Conservation (phyloP, 2,113 vertebrate species). For the Peromyscus maniculatus region DNA sequence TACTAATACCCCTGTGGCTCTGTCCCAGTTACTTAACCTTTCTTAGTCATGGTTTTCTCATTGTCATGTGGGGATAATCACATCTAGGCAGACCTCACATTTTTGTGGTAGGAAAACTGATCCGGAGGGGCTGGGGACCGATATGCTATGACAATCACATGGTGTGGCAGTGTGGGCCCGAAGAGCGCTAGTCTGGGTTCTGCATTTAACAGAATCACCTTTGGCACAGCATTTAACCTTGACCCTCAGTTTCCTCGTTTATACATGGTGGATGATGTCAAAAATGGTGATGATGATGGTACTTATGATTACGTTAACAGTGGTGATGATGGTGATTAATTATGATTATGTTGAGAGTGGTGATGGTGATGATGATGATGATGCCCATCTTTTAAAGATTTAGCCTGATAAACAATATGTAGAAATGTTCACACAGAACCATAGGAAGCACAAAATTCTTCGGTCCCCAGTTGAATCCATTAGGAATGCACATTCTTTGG, state of each 20-base stretch:
- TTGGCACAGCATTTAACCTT: not conserved
- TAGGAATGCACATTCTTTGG: not conserved
- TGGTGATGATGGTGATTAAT: too few relatives aligned
- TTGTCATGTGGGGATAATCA: constrained; percentile 48
- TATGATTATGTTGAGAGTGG: not conserved
- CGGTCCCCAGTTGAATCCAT: not conserved
- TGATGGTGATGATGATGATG: not conserved
- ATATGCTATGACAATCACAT: not conserved
- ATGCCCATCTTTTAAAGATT: not conserved
- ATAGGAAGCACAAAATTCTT: not conserved
- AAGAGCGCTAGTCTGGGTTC: too few relatives aligned
- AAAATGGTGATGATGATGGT: not conserved
- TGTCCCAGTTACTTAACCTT: constrained; percentile 54
- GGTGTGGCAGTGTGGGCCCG: accelerated
- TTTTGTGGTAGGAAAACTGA: constrained; percentile 32
- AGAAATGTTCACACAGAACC: constrained; percentile 4
- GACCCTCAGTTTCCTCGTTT: not conserved
- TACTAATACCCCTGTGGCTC: constrained; percentile 13
- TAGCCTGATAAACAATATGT: not conserved
- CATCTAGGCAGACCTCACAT: not conserved
- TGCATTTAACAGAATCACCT: not conserved
- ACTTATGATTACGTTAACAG: not conserved
- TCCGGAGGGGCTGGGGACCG: not conserved
- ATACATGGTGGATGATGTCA: not conserved
- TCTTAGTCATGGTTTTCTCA: constrained; percentile 56